Evolutionary conservation across 2,797 vertebrate species (phyloP), one percentile per base, ranked within the genome.

Genomic region (Paedocypris micromegethes): DNA sequence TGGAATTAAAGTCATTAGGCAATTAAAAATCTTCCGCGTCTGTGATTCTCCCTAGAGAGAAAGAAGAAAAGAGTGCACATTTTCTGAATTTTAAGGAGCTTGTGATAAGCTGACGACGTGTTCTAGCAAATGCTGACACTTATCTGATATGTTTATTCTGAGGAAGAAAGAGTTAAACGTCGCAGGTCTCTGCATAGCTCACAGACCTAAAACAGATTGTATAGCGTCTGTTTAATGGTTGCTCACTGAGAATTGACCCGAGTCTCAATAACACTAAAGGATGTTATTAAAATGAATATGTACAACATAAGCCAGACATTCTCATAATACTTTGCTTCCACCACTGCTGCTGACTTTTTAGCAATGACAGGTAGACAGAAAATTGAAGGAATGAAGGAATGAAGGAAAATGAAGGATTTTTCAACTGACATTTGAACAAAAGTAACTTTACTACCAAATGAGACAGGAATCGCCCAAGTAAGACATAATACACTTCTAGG

Each of bases 111-210:
- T 60, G 48, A 44, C 9, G n/a, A 60, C 55, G 66, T 3, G 53
- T 47, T 58, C 50, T 5, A 58, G 47, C 62, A 72, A 78, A 76
- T 41, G 51, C 46, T 67, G 53, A 61, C 77, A 76, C 65, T 60
- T 54, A 54, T 9, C 58, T 60, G 61, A 48, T 2, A 59, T 76
- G 45, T 78, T 76, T 68, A 58, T 59, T 51, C 58, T 48, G 43
- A 55, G 43, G 46, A 39, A 61, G 38, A 53, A 5, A n/a, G 50
- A 38, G 54, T 42, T 45, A 53, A 58, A 39, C 53, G 7, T 43
- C 55, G 23, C 5, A 52, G 9, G 52, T 46, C 50, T 68, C 49
- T 43, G 42, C 41, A 8, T 4, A 42, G 43, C 43, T 67, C 64
- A 40, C 23, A 66, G 64, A 6, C 41, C 5, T 6, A 50, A 6